phyloP scores from a whole-genome alignment of 2,888 invertebrate species.

The Acanthosepion esculentum region DNA sequence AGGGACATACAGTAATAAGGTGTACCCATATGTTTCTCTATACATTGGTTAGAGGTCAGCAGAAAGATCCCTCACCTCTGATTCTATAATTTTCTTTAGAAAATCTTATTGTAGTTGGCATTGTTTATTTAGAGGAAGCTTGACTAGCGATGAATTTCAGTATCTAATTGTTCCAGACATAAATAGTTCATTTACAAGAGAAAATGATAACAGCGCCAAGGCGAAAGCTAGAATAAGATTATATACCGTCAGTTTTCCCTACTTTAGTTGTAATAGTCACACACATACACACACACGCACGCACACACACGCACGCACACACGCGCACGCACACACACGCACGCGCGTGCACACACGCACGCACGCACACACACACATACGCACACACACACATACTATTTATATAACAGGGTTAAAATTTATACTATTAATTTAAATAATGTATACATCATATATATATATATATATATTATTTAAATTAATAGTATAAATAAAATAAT shows the following conservation, averaged over 20 bases:
- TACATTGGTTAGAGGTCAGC: neutral
- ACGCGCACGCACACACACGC: too few species aligned
- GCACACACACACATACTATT: too few species aligned
- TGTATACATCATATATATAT: too few species aligned
- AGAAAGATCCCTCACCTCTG: neutral
- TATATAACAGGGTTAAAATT: too few species aligned
- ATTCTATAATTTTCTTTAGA: neutral
- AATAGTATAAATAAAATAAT: too few species aligned
- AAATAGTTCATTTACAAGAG: neutral
- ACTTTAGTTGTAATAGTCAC: too few species aligned
- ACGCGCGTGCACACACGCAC: too few species aligned
- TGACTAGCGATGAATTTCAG: neutral
- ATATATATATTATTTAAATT: too few species aligned
- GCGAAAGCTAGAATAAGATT: neutral
- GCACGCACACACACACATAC: too few species aligned
- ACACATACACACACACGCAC: too few species aligned
- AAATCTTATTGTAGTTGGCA: neutral
- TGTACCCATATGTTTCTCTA: constrained; percentile 17
- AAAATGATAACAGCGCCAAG: neutral
- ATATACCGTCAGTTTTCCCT: neutral
- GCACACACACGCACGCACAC: too few species aligned
- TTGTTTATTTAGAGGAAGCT: neutral
- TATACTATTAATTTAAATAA: too few species aligned
- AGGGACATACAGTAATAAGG: neutral
- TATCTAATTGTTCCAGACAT: neutral